These are phyloP conservation scores for Actinopyga echinites DNA, from an alignment of 53 echinoderm and acorn worm genomes.

Conservation along the genomic window DNA sequence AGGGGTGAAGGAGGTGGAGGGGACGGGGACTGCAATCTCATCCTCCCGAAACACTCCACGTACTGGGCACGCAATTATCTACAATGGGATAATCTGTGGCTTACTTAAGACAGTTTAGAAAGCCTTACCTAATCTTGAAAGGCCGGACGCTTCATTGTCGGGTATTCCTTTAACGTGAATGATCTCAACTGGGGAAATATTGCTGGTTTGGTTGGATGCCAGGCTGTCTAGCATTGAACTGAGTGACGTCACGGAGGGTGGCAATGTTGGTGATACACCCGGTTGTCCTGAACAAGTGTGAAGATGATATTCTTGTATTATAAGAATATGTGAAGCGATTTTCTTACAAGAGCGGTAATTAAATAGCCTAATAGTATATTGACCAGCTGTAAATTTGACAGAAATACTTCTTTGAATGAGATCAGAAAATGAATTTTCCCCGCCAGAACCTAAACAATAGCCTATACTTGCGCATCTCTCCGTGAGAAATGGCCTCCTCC, in stretches of 20 bases:
- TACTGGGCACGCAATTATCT: too few species aligned
- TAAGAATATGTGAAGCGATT: neutral
- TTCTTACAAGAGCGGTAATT: neutral
- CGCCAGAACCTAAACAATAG: too few species aligned
- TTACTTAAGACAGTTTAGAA: neutral
- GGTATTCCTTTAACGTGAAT: constrained; percentile 76
- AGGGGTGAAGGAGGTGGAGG: too few species aligned
- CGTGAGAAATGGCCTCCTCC: too few species aligned
- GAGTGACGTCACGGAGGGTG: neutral
- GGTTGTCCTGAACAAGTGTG: neutral
- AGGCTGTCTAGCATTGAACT: neutral
- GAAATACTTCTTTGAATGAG: too few species aligned
- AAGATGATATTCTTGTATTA: neutral
- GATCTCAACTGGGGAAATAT: constrained; percentile 34
- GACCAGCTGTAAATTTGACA: too few species aligned
- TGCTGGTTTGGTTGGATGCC: neutral
- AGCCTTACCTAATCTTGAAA: constrained; percentile 68
- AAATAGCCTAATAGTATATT: too few species aligned
- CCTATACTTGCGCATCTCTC: too few species aligned
- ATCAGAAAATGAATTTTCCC: too few species aligned
- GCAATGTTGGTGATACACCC: neutral
- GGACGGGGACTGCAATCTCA: too few species aligned
- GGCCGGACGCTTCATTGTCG: constrained; percentile 60
- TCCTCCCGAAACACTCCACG: too few species aligned
- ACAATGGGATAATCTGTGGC: too few species aligned